phyloP scores from a whole-genome alignment of 1,140 invertebrate genomes.

The Drosophila biarmipes region DNA sequence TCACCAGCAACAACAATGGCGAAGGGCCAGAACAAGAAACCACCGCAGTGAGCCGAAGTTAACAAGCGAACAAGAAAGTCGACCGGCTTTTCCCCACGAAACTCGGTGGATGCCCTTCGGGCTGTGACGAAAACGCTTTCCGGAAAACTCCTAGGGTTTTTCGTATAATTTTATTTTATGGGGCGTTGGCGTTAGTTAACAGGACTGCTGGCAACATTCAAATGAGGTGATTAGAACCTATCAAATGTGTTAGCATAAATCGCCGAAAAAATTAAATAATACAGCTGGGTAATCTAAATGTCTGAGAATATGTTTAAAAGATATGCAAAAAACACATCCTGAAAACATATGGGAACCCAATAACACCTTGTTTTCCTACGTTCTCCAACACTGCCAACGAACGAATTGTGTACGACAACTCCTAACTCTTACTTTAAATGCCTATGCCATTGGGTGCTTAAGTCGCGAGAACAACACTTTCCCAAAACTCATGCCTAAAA shows the following conservation, averaged over 20 bases:
- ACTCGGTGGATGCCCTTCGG: conserved; percentile 29
- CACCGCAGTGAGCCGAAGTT: conserved; percentile 50
- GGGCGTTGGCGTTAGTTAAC: not conserved
- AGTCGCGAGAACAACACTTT: not conserved
- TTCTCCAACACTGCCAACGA: not conserved
- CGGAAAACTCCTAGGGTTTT: conserved; percentile 7
- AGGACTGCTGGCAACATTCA: not conserved
- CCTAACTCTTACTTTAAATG: too few relatives aligned
- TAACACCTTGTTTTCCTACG: not conserved
- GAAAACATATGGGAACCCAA: too few relatives aligned
- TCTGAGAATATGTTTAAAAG: too few relatives aligned
- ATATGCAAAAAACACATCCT: too few relatives aligned
- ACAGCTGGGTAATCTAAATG: too few relatives aligned
- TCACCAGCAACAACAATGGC: conserved; percentile 39
- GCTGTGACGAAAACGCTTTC: conserved; percentile 1
- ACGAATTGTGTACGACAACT: too few relatives aligned
- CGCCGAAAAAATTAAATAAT: too few relatives aligned
- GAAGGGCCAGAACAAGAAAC: conserved; percentile 35
- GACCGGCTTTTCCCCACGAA: conserved; percentile 27
- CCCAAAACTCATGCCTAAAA: not conserved
- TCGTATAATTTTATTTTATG: conserved; percentile 2
- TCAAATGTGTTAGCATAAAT: too few relatives aligned
- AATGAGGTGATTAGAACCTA: not conserved
- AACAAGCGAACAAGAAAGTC: conserved; percentile 50
- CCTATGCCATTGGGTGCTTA: too few relatives aligned